phyloP scores from a whole-genome alignment of 2,797 vertebrate genomes.

The Paguma larvata region DNA sequence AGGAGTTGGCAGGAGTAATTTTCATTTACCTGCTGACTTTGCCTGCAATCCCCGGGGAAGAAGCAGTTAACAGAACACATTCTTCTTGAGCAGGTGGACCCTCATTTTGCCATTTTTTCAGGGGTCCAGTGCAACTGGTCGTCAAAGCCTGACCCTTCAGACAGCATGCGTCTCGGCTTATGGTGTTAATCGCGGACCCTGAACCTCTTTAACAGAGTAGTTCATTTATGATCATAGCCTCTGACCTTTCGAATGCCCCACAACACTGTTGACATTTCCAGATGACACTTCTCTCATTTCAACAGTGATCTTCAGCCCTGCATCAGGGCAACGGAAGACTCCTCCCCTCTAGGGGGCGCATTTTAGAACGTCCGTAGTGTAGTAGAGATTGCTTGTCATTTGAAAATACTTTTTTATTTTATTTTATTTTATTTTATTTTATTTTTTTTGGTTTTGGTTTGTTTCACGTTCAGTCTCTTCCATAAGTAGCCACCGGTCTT shows the following conservation, averaged over 20 bases:
- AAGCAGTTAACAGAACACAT: neutral
- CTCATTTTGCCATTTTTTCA: neutral
- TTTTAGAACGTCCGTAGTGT: neutral
- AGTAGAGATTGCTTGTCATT: neutral
- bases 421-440: too few species aligned
- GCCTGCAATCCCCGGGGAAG: neutral
- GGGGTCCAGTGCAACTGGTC: neutral
- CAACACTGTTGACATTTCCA: neutral
- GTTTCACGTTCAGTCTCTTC: neutral
- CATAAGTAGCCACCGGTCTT: neutral
- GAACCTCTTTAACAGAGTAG: neutral
- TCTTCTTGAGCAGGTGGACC: neutral
- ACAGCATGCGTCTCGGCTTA: neutral
- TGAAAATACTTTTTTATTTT: neutral
- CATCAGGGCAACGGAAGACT: neutral
- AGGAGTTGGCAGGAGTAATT: neutral
- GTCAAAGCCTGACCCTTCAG: neutral
- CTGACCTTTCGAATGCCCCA: neutral
- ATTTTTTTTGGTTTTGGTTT: neutral
- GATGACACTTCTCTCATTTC: neutral
- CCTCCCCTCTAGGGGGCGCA: neutral
- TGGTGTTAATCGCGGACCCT: rapidly evolving
- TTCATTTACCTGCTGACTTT: conserved; percentile 17
- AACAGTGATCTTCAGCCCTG: rapidly evolving
- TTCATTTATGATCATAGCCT: neutral